Evolutionary conservation across 1,140 invertebrate genomes (phyloP).

Genomic region (Habropoda laboriosa): DNA sequence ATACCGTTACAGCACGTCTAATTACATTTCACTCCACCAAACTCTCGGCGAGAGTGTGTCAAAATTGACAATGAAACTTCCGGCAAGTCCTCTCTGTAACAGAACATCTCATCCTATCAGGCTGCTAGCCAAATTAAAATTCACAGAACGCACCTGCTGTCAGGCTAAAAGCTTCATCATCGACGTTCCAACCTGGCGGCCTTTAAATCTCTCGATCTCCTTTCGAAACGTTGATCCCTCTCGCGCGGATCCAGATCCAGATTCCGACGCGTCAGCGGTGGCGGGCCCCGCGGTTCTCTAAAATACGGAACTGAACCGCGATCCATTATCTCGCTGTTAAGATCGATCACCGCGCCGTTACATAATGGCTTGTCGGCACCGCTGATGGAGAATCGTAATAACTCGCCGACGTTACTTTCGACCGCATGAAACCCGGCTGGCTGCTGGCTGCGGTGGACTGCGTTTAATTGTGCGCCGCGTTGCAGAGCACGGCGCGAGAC

Average conservation of each 20-base stretch:
- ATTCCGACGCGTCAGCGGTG: constrained; percentile 11
- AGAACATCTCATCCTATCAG: too few relatives aligned
- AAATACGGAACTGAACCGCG: constrained; percentile 49
- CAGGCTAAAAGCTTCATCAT: background rate
- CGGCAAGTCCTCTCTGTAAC: too few relatives aligned
- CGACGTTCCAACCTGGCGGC: too few relatives aligned
- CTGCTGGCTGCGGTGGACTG: constrained; percentile 31
- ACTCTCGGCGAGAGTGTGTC: too few relatives aligned
- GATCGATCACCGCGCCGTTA: constrained; percentile 61
- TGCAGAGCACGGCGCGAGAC: constrained; percentile 34
- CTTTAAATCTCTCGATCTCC: background rate
- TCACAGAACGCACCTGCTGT: background rate
- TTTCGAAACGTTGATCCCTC: constrained; percentile 24
- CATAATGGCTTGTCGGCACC: constrained; percentile 60
- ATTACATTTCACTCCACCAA: too few relatives aligned
- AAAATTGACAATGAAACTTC: too few relatives aligned
- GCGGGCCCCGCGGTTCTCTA: constrained; percentile 5
- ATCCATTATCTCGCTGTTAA: constrained; percentile 62
- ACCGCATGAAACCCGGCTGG: constrained; percentile 44
- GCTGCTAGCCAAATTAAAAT: background rate
- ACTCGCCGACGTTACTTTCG: constrained; percentile 52
- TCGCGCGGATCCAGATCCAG: constrained; percentile 14
- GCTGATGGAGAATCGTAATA: constrained; percentile 62
- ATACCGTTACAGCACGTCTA: too few relatives aligned
- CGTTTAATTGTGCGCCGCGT: constrained; percentile 65